Evolutionary conservation across 2,888 invertebrate species (phyloP), one percentile per base, ranked within the genome.

Genomic region (Stomorhina lunata): DNA sequence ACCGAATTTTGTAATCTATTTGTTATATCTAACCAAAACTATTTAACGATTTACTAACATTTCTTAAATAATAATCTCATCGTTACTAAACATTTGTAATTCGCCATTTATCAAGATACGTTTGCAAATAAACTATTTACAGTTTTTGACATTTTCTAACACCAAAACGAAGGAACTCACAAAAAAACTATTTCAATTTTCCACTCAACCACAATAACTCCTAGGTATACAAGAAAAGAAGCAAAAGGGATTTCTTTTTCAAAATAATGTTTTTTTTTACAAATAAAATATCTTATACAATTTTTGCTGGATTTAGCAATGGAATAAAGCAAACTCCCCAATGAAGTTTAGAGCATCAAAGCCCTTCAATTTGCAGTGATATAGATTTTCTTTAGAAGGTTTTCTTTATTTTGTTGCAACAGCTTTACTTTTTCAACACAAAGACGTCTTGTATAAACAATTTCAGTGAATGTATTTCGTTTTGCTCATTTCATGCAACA

Each of bases 281-380:
- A n/a, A 48, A 50, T 43, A 57, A 69, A 73, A 78, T 12, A 37
- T 37, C 68, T 63, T 55, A 45, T 17, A 40, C 10, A 66, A 77
- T 43, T 78, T 65, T 63, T 40, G 63, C n/a, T n/a, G n/a, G n/a
- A n/a, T n/a, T 20, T 9, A 37, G 5, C 10, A 50, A 75, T 9
- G 32, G 76, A 45, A 61, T 22, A 72, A n/a, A 34, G 4, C 22
- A 34, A 66, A 59, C 3, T 25, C 59, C 50, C 65, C n/a, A 45
- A 6, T 45, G 68, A 59, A 37, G 32, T 45, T 77, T 79, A 75
- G 34, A n/a, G n/a, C n/a, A 34, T 22, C 57, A 79, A 75, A 82
- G 75, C 69, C 69, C 69, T 71, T 79, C 82, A 82, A 79, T 82
- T 82, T 82, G 75, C 75, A 50, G 57, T 71, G 78, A 75, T 69